Conservation (phyloP, 2,113 vertebrate species). For the Megalops atlanticus region DNA sequence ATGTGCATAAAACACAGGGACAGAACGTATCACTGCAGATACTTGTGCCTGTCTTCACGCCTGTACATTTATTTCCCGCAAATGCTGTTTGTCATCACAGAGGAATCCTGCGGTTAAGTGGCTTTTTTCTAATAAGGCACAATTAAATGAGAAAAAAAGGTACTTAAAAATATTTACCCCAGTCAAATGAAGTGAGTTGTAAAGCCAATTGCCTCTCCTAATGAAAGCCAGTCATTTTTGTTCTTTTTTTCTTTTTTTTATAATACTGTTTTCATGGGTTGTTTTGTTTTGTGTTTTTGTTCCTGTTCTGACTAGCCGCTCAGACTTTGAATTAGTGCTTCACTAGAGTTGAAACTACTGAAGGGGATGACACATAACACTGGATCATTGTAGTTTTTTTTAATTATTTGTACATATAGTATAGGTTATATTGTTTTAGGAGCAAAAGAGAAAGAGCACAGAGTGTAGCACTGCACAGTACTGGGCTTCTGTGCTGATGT, state of each 20-base stretch:
- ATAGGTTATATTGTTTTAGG: neutral
- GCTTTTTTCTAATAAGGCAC: constrained; percentile 60
- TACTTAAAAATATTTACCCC: constrained; percentile 67
- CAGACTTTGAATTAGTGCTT: constrained; percentile 49
- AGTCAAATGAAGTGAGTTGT: constrained; percentile 58
- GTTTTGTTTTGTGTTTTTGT: constrained; percentile 36
- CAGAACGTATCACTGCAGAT: neutral
- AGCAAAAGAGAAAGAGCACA: too few species aligned
- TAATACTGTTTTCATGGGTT: constrained; percentile 59
- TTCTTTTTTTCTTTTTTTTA: too few species aligned
- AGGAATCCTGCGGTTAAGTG: constrained; percentile 63
- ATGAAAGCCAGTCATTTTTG: constrained; percentile 63
- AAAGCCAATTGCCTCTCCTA: constrained; percentile 57
- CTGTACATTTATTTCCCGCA: constrained; percentile 47
- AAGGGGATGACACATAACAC: constrained; percentile 36
- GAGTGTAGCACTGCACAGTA: neutral
- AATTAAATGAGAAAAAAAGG: constrained; percentile 52
- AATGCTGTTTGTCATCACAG: constrained; percentile 50
- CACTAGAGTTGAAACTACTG: constrained; percentile 28
- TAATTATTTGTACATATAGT: neutral
- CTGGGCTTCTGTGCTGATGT: neutral
- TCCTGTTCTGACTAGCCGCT: constrained; percentile 39
- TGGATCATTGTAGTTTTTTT: neutral
- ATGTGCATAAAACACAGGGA: neutral
- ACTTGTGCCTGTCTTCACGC: constrained; percentile 31